A percentile compares a stretch with the other conserved stretches of the same genome.
phyloP scores from a whole-genome alignment of 2,113 vertebrate genomes.

The Clarias magur region DNA sequence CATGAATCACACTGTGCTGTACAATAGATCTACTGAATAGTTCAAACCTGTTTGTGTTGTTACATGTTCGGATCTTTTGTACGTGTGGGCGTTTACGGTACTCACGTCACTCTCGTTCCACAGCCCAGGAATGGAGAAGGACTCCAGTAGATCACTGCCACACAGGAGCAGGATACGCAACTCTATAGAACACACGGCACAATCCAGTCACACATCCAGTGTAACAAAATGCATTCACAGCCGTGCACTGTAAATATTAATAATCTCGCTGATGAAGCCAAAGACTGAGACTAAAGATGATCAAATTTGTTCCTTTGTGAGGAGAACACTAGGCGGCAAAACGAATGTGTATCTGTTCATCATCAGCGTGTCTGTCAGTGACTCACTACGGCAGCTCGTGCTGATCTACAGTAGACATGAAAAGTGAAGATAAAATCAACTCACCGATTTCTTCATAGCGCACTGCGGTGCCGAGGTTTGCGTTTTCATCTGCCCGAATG shows the following conservation, averaged over 20 bases:
- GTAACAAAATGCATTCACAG: neutral
- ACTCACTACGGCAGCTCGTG: slow-evolving; percentile 5
- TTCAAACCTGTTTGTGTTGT: neutral
- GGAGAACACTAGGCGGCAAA: neutral
- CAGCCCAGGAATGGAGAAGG: slow-evolving; percentile 98
- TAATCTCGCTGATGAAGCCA: neutral
- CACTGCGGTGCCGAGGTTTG: slow-evolving; percentile 91
- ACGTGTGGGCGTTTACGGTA: neutral
- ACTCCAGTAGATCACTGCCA: slow-evolving; percentile 96
- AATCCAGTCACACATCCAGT: slow-evolving; percentile 1
- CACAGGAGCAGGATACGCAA: slow-evolving; percentile 97
- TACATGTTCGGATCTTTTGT: neutral
- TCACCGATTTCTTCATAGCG: slow-evolving; percentile 97
- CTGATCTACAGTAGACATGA: slow-evolving; percentile 6
- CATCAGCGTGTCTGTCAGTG: neutral
- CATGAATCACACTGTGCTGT: neutral
- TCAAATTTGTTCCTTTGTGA: slow-evolving; percentile 21
- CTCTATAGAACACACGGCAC: slow-evolving; percentile 71
- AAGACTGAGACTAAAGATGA: neutral
- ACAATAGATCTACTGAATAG: neutral
- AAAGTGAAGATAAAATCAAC: slow-evolving; percentile 53
- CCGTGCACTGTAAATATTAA: neutral
- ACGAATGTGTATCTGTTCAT: neutral
- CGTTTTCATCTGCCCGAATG: slow-evolving; percentile 86
- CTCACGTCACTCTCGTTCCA: slow-evolving; percentile 99